Percentiles rank a stretch among this genome's conserved stretches.
Evolutionary conservation across 2,113 vertebrate genomes (phyloP).

Genomic region (Engraulis encrasicolus): DNA sequence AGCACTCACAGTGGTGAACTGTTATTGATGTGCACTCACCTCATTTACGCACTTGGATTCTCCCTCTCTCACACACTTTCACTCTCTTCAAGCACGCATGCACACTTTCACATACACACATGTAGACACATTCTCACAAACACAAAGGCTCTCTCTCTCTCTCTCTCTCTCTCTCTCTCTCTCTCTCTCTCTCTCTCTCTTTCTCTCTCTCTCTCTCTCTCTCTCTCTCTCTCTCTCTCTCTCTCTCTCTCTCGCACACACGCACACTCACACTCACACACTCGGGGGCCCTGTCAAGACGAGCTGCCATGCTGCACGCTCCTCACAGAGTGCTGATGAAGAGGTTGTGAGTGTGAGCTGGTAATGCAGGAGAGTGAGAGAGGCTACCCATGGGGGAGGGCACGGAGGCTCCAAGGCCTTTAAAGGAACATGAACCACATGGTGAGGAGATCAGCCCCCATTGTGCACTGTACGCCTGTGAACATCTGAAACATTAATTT

Average conservation of each 20-base stretch:
- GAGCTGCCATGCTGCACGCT: neutral
- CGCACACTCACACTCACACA: neutral
- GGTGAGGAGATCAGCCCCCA: neutral
- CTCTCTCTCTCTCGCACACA: no score
- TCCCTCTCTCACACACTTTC: neutral
- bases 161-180: no score
- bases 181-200: neutral
- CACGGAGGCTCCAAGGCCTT: neutral
- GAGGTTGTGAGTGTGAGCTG: neutral
- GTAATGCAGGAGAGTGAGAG: neutral
- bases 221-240: neutral
- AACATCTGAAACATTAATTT: neutral
- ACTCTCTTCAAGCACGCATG: no score
- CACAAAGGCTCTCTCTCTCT: no score
- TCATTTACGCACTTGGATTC: no score
- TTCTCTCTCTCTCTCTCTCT: neutral
- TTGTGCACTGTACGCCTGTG: neutral
- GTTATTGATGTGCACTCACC: neutral
- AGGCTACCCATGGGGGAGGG: constrained; percentile 16
- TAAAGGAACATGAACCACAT: neutral
- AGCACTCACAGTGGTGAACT: neutral
- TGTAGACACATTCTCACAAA: no score
- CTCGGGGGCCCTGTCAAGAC: neutral
- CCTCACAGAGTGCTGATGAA: neutral
- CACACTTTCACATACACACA: neutral